A percentile compares a stretch with the other conserved stretches of the same genome.
Evolutionary conservation across 2,113 vertebrate genomes (phyloP).

Genomic region (Herpetotheres cachinnans): DNA sequence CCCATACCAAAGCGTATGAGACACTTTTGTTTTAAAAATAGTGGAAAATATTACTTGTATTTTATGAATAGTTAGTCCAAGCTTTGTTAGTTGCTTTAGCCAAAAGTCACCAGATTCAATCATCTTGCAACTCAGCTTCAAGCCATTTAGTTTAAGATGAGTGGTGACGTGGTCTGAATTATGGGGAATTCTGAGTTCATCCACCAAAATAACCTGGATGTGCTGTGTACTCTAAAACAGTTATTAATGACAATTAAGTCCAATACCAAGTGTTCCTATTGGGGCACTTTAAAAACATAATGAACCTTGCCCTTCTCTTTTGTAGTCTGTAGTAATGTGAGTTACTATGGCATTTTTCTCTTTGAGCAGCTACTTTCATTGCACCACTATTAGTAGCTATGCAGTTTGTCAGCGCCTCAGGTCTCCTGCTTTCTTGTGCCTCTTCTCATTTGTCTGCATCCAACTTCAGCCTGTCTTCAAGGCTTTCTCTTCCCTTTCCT

Average conservation of each 20-base stretch:
- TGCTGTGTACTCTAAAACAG: background rate
- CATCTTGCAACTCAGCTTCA: background rate
- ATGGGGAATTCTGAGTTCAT: background rate
- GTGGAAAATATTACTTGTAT: background rate
- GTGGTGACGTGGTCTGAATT: background rate
- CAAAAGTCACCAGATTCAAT: background rate
- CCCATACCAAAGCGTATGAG: background rate
- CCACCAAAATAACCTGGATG: background rate
- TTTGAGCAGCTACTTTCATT: background rate
- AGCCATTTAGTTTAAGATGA: background rate
- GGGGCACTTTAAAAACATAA: background rate
- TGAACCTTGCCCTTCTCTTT: background rate
- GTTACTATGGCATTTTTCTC: background rate
- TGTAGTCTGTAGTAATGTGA: background rate
- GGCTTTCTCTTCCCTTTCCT: background rate
- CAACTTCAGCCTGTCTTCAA: background rate
- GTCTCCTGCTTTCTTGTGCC: background rate
- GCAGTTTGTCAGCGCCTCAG: background rate
- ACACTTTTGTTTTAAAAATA: background rate
- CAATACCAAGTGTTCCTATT: background rate
- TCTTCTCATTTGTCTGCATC: background rate
- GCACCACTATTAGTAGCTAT: background rate
- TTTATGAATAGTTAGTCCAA: background rate
- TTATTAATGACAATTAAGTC: background rate
- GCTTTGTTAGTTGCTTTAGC: background rate